phyloP scores from a whole-genome alignment of 2,797 vertebrate species.

The Falco rusticolus region DNA sequence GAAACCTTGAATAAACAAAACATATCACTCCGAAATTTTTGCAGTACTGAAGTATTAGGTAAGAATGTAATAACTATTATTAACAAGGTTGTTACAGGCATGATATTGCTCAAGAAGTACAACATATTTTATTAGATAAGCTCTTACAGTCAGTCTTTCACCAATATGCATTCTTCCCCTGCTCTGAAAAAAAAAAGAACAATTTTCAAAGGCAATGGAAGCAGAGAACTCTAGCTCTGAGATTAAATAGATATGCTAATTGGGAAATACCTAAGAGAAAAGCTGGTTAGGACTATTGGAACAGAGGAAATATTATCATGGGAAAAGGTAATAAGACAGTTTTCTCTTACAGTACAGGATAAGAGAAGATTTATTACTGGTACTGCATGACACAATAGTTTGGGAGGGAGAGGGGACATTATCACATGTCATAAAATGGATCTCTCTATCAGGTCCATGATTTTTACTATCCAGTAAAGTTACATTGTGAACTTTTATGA shows the following conservation, averaged over 20 bases:
- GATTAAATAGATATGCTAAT: background rate
- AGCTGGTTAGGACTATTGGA: background rate
- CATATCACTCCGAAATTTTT: background rate
- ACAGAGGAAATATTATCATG: background rate
- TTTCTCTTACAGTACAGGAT: background rate
- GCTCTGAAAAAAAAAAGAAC: background rate
- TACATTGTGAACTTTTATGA: background rate
- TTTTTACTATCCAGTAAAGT: slow-evolving; percentile 27
- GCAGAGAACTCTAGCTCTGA: background rate
- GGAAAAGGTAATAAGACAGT: background rate
- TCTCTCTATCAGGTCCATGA: background rate
- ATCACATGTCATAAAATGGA: background rate
- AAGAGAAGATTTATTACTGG: background rate
- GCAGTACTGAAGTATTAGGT: background rate
- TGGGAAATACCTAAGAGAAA: background rate
- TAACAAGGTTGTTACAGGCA: background rate
- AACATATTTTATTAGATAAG: background rate
- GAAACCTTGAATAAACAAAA: background rate
- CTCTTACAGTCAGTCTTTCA: background rate
- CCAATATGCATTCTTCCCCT: background rate
- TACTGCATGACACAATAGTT: background rate
- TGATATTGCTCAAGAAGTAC: background rate
- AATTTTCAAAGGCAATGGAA: background rate
- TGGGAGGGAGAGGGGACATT: background rate
- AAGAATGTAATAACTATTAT: background rate